A percentile compares a stretch with the other conserved stretches of the same genome.
These are phyloP conservation scores for Cinclus cinclus DNA, from an alignment of 2,113 vertebrate species.

Conservation along the genomic window DNA sequence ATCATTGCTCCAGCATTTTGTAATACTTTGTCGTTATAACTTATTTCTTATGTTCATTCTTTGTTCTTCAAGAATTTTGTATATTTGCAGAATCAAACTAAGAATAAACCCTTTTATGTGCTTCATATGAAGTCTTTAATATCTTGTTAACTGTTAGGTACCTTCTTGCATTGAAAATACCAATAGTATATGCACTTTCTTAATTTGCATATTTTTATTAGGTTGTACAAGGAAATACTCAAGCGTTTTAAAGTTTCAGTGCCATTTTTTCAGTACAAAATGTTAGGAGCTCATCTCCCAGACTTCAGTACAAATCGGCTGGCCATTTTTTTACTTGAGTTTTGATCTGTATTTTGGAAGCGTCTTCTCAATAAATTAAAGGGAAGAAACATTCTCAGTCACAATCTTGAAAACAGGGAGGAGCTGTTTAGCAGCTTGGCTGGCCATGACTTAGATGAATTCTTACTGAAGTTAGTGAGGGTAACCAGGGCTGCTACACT, in stretches of 20 bases:
- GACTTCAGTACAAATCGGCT: background rate
- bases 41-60: background rate
- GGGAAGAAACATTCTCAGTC: background rate
- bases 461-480: background rate
- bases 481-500: constrained; percentile 51
- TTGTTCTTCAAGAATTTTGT: background rate
- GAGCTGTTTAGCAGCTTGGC: background rate
- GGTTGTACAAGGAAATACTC: background rate
- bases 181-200: background rate
- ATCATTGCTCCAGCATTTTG: background rate
- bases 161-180: background rate
- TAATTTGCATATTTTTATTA: background rate
- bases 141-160: background rate
- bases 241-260: background rate
- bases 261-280: background rate
- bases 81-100: background rate
- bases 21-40: background rate
- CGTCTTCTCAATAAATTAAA: background rate
- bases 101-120: background rate
- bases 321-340: background rate
- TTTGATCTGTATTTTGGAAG: background rate
- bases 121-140: background rate
- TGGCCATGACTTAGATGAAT: background rate
- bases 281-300: background rate
- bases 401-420: background rate